Evolutionary conservation across 2,113 vertebrate genomes (phyloP), one percentile per base, ranked within the genome.

Genomic region (Oncorhynchus masou): DNA sequence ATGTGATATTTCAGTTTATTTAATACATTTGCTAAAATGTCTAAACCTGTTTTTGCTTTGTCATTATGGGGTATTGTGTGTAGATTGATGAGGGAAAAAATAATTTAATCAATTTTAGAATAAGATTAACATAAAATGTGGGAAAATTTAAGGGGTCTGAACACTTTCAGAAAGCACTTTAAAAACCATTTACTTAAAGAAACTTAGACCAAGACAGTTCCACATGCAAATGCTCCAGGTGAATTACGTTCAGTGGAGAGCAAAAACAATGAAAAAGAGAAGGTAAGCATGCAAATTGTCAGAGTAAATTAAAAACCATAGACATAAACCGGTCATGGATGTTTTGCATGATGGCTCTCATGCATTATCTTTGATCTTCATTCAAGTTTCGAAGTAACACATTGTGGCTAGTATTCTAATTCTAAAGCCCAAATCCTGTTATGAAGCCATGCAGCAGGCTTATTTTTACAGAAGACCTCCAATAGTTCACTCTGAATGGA

Each of bases 401-500:
- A 5, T 20, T 81, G 84, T 45, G 39, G 9, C 8, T 45, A 11
- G 39, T 45, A 45, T 11, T 11, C 13, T 72, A 39, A 68, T 39
- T 9, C 25, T 9, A 16, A 48, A 24, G 57, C 3, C 13, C 66
- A 67, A 70, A 34, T 84, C 83, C 86, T 86, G 80, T 83, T 29
- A 49, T 74, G 59, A 19, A 67, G 31, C 54, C 88, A 89, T 86
- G 87, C 84, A 85, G 74, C 89, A 86, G 79, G 82, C 88, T 89
- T 85, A 91, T 74, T 70, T 81, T 73, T 75, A 79, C 88, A 84
- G 79, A 79, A 79, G 68, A 73, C 80, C 77, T 82, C 83, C 86
- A 84, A 85, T 71, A 84, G 84, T 83, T 85, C 73, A 78, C 62
- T n/a, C 59, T 85, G 89, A 79, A 87, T 76, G 81, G 82, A 88